Conservation (phyloP, 2,113 vertebrate genomes). For the Bucco capensis region DNA sequence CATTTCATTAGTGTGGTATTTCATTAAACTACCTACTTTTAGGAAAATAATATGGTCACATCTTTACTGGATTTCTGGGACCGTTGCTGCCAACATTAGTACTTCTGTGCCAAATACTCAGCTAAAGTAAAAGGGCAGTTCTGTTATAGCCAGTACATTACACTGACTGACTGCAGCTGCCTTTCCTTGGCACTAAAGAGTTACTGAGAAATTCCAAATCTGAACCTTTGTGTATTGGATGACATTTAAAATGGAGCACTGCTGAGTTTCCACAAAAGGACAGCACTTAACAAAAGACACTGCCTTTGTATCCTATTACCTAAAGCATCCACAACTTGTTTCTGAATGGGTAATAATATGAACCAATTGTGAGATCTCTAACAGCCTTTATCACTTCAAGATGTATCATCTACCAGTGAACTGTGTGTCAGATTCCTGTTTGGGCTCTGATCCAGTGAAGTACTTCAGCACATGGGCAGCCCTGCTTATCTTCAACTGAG, state of each 20-base stretch:
- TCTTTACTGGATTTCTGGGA: background rate
- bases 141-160: background rate
- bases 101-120: background rate
- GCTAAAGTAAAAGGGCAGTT: background rate
- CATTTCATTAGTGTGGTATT: background rate
- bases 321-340: background rate
- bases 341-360: background rate
- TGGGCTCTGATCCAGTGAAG: slow-evolving; percentile 24
- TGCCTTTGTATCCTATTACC: background rate
- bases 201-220: slow-evolving; percentile 46
- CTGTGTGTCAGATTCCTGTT: background rate
- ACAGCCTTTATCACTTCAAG: background rate
- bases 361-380: background rate
- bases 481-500: slow-evolving; percentile 6
- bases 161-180: background rate
- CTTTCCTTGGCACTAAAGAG: background rate
- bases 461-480: background rate
- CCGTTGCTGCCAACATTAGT: background rate
- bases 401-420: background rate
- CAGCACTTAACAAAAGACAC: background rate
- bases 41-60: background rate
- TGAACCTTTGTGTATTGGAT: background rate
- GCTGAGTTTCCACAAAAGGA: background rate
- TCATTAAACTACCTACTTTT: background rate
- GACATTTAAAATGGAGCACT: background rate